Evolutionary conservation across 2,888 invertebrate genomes (phyloP).

Genomic region (Acronicta aceris): DNA sequence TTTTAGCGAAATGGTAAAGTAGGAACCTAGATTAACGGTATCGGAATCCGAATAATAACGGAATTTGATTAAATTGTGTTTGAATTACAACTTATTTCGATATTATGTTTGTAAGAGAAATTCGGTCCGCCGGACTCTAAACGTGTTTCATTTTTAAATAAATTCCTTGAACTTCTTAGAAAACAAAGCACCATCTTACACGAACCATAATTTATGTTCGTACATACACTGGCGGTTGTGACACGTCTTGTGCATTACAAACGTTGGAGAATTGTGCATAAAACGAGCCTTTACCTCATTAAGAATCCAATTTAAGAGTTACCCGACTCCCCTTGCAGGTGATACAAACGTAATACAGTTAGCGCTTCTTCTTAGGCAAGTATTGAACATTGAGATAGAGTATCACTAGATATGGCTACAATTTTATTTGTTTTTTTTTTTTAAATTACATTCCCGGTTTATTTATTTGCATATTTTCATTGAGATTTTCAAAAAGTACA

Average conservation of each 20-base stretch:
- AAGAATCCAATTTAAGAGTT: constrained; percentile 83
- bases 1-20: too few relatives aligned
- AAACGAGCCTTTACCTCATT: constrained; percentile 84
- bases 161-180: neutral
- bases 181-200: neutral
- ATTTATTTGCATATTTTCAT: too few relatives aligned
- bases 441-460: too few relatives aligned
- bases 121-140: too few relatives aligned
- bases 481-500: too few relatives aligned
- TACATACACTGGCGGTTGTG: constrained; percentile 20
- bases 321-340: constrained; percentile 79
- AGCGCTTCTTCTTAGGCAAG: constrained; percentile 68
- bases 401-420: constrained; percentile 42
- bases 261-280: constrained; percentile 73
- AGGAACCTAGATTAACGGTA: too few relatives aligned
- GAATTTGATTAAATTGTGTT: too few relatives aligned
- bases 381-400: constrained; percentile 53
- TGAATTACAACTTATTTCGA: too few relatives aligned
- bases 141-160: neutral
- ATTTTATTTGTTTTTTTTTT: neutral
- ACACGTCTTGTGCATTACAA: constrained; percentile 62
- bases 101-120: too few relatives aligned
- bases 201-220: constrained; percentile 7
- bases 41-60: too few relatives aligned
- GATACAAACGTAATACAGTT: constrained; percentile 86